Evolutionary conservation across 2,113 vertebrate genomes (phyloP).

Genomic region (Hydrochoerus hydrochaeris): DNA sequence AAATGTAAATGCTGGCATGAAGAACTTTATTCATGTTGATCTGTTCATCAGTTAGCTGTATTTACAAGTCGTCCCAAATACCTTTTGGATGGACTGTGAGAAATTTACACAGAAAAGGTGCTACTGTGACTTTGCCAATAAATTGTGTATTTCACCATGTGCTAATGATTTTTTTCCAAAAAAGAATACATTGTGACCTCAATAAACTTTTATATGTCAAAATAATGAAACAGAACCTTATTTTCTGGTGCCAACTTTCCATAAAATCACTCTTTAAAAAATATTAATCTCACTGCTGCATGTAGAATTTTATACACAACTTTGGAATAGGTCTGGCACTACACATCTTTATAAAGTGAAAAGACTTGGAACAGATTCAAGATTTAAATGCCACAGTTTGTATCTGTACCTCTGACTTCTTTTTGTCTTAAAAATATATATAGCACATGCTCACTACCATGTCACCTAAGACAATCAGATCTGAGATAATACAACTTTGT

Average conservation of each 20-base stretch:
- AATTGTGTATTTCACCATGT: conserved; percentile 82
- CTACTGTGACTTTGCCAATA: conserved; percentile 85
- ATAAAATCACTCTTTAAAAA: conserved; percentile 85
- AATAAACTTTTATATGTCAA: conserved; percentile 85
- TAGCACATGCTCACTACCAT: neutral
- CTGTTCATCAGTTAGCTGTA: conserved; percentile 69
- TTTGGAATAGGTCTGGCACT: conserved; percentile 83
- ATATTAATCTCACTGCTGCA: conserved; percentile 80
- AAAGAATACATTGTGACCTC: conserved; percentile 80
- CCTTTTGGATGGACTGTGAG: conserved; percentile 73
- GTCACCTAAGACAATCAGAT: conserved; percentile 16
- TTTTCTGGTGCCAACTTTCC: conserved; percentile 88
- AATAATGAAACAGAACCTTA: conserved; percentile 86
- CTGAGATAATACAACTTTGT: neutral
- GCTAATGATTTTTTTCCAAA: conserved; percentile 83
- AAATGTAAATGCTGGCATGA: conserved; percentile 58
- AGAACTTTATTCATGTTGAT: conserved; percentile 75
- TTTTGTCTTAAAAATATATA: conserved; percentile 40
- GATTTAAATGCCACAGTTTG: conserved; percentile 71
- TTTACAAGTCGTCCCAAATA: conserved; percentile 77
- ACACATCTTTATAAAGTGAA: conserved; percentile 82
- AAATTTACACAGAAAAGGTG: conserved; percentile 82
- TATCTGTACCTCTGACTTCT: conserved; percentile 69
- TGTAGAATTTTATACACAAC: conserved; percentile 83
- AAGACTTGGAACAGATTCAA: conserved; percentile 76